Evolutionary conservation across 2,888 invertebrate species (phyloP).

Genomic region (Calameuta filiformis): DNA sequence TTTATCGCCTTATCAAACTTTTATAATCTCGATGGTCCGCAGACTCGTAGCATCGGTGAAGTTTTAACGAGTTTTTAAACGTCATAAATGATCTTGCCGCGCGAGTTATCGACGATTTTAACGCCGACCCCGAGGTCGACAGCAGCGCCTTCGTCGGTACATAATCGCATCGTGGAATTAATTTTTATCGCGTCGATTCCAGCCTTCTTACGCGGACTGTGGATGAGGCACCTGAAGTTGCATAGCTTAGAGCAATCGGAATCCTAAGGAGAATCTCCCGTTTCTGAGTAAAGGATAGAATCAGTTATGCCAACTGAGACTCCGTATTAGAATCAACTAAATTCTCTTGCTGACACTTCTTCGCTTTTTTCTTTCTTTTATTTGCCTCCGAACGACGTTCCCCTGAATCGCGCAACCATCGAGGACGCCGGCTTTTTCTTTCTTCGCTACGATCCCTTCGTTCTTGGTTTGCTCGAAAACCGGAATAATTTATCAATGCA

Average conservation of each 20-base stretch:
- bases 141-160: not conserved
- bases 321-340: too few relatives aligned
- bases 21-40: slow-evolving; percentile 53
- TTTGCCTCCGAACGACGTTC: not conserved
- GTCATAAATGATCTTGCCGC: slow-evolving; percentile 58
- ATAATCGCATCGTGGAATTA: slow-evolving; percentile 20
- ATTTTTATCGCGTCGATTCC: slow-evolving; percentile 34
- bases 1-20: slow-evolving; percentile 64
- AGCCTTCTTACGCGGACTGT: not conserved
- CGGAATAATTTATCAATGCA: slow-evolving; percentile 30
- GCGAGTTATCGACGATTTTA: slow-evolving; percentile 28
- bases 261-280: too few relatives aligned
- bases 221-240: too few relatives aligned
- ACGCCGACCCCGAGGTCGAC: slow-evolving; percentile 1
- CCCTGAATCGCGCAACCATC: not conserved
- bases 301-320: too few relatives aligned
- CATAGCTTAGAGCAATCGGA: too few relatives aligned
- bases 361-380: not conserved
- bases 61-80: slow-evolving; percentile 64
- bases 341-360: too few relatives aligned
- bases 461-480: slow-evolving; percentile 17
- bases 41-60: slow-evolving; percentile 35
- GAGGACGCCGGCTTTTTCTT: not conserved
- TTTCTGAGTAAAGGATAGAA: too few relatives aligned
- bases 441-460: not conserved